These are phyloP conservation scores for Hipposideros larvatus DNA, from an alignment of 2,797 vertebrate genomes.

Conservation along the genomic window DNA sequence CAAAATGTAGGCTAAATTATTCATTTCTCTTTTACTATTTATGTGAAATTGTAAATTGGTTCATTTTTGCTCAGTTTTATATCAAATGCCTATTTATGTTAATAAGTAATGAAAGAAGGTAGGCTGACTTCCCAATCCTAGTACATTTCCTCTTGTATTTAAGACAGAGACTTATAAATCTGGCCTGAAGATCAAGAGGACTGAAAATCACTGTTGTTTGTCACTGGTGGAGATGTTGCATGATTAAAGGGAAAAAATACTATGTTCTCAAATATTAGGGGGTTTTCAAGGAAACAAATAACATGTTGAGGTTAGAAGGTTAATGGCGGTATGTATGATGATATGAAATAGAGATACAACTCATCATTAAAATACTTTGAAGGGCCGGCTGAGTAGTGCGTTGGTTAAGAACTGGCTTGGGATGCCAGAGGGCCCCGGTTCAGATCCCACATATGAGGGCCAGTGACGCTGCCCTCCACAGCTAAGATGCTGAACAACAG, in stretches of 20 bases:
- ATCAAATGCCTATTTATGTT: not conserved
- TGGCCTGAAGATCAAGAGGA: not conserved
- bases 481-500: no score
- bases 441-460: no score
- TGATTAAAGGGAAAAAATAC: not conserved
- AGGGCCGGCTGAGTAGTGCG: not conserved
- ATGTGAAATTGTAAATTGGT: slow-evolving; percentile 42
- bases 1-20: not conserved
- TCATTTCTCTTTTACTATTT: slow-evolving; percentile 33
- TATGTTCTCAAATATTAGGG: not conserved
- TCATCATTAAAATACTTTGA: not conserved
- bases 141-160: not conserved
- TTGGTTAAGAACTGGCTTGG: no score
- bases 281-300: slow-evolving; percentile 56
- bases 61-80: slow-evolving; percentile 18
- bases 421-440: no score
- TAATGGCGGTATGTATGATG: not conserved
- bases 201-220: not conserved
- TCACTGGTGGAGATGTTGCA: not conserved
- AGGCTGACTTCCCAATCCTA: not conserved
- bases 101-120: slow-evolving; percentile 5
- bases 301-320: not conserved
- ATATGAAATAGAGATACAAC: not conserved
- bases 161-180: not conserved
- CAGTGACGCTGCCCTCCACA: no score